A percentile compares a stretch with the other conserved stretches of the same genome.
phyloP scores from a whole-genome alignment of 1,140 invertebrate species.

The Drosophila kikkawai region DNA sequence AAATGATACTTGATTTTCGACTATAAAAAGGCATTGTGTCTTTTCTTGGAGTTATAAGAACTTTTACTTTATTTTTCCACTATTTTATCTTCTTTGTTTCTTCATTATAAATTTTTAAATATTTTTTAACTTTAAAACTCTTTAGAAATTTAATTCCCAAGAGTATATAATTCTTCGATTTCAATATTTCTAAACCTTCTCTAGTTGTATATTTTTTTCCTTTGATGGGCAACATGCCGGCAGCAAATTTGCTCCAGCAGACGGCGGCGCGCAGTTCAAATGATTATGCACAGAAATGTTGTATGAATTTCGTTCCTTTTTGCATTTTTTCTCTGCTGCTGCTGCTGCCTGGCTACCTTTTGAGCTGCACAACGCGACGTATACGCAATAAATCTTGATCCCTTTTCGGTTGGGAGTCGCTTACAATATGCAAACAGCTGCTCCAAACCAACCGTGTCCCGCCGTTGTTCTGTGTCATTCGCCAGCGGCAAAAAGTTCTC shows the following conservation, averaged over 20 bases:
- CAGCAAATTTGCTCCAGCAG: slow-evolving; percentile 70
- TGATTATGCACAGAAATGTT: slow-evolving; percentile 79
- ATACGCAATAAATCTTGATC: slow-evolving; percentile 78
- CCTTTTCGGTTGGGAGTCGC: slow-evolving; percentile 2
- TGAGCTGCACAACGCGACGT: slow-evolving; percentile 64
- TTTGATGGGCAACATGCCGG: slow-evolving; percentile 73
- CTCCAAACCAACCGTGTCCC: slow-evolving; percentile 36
- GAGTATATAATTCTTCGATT: background rate
- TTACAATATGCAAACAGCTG: slow-evolving; percentile 77
- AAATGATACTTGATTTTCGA: background rate
- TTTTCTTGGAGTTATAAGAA: background rate
- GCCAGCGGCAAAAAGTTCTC: slow-evolving; percentile 71
- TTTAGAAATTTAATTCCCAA: accelerated
- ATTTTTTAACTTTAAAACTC: background rate
- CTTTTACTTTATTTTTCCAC: too few relatives aligned
- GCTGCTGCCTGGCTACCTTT: slow-evolving; percentile 44
- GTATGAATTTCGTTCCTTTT: slow-evolving; percentile 60
- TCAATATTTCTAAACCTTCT: background rate
- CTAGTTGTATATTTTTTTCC: slow-evolving; percentile 46
- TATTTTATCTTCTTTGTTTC: too few relatives aligned
- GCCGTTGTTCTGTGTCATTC: slow-evolving; percentile 57
- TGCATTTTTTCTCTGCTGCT: slow-evolving; percentile 45
- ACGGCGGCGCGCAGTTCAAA: slow-evolving; percentile 71
- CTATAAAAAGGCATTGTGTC: background rate
- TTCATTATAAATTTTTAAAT: background rate